A percentile compares a stretch with the other conserved stretches of the same genome.
These are phyloP conservation scores for Whitmania pigra DNA, from an alignment of 1,140 invertebrate species.

Conservation along the genomic window DNA sequence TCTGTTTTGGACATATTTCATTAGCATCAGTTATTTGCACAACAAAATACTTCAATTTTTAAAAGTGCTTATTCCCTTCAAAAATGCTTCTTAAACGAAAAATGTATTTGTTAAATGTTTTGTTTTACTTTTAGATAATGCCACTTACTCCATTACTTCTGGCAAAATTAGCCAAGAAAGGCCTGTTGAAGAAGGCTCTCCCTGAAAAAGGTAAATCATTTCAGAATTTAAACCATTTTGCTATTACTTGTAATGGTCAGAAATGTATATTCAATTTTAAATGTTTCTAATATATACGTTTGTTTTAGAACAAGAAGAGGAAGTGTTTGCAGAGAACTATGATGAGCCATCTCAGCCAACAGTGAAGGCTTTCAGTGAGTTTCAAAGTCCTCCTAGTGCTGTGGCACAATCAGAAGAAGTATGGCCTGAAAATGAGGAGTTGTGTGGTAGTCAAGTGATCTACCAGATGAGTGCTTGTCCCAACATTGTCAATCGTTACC, in stretches of 20 bases:
- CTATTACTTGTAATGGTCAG: too few relatives aligned
- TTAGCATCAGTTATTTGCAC: too few relatives aligned
- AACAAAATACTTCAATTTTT: too few relatives aligned
- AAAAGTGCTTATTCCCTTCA: too few relatives aligned
- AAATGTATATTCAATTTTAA: background rate
- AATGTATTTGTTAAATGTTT: too few relatives aligned
- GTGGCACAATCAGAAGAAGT: conserved; percentile 12
- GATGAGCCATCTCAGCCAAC: conserved; percentile 27
- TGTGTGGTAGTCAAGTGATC: conserved; percentile 21
- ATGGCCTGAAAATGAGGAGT: conserved; percentile 26
- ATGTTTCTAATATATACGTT: conserved; percentile 29
- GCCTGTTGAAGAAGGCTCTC: background rate
- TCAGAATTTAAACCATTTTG: too few relatives aligned
- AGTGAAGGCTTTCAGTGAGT: too few relatives aligned
- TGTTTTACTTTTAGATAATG: background rate
- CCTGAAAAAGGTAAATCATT: too few relatives aligned
- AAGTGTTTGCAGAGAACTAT: conserved; percentile 43
- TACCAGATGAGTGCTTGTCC: conserved; percentile 61
- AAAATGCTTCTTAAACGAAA: too few relatives aligned
- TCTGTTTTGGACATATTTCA: too few relatives aligned
- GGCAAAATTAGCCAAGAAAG: conserved; percentile 4
- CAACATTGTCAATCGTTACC: conserved; percentile 88
- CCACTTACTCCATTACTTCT: background rate
- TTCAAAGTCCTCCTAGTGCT: conserved; percentile 23
- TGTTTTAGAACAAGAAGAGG: conserved; percentile 47